Base-by-base conservation (phyloP, 1,140 invertebrate species). In the Bombus polaris region DNA sequence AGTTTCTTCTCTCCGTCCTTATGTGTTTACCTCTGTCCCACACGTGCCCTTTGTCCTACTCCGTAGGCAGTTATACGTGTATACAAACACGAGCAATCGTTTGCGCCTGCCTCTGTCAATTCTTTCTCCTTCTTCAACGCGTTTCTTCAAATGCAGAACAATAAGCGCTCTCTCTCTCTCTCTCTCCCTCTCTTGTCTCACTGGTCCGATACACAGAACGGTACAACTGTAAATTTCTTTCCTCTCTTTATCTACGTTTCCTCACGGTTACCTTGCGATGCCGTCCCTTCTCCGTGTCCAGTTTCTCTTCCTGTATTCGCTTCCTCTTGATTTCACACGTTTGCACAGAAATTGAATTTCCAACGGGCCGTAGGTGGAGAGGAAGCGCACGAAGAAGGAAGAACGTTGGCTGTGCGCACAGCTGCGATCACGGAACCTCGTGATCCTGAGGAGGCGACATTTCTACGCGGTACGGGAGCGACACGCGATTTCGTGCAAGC, bases 261-360 rank as follows among this genome's bases (percentile, higher is more conserved):
- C 25, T 62, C 59, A 13, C 57, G 25, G 68, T 39, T 71, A 62
- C 35, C 3, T 66, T 25, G 35, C 47, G 28, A 25, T 25, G 6
- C 28, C 25, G 3, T 28, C 22, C 22, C 25, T 10, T 37, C 70
- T n/a, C 4, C 18, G n/a, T 22, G 53, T 47, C 32, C 44, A 42
- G 22, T 22, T 74, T n/a, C 25, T 68, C 3, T 35, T 72, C 18
- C 25, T 68, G 57, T 73, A 22, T 42, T 39, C 70, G 28, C 71
- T 81, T 78, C 81, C 75, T 85, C 77, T 57, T 71, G 85, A 80
- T 90, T 87, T 88, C 88, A 87, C 79, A 76, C 57, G 65, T 85
- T 76, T 39, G 78, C 85, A 77, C 82, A 74, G 71, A 85, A 89
- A 89, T 87, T 73, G 88, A 87, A 89, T 90, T 90, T 89, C 47